phyloP scores from a whole-genome alignment of 1,140 invertebrate genomes.

The Tetramorium parvispinum region DNA sequence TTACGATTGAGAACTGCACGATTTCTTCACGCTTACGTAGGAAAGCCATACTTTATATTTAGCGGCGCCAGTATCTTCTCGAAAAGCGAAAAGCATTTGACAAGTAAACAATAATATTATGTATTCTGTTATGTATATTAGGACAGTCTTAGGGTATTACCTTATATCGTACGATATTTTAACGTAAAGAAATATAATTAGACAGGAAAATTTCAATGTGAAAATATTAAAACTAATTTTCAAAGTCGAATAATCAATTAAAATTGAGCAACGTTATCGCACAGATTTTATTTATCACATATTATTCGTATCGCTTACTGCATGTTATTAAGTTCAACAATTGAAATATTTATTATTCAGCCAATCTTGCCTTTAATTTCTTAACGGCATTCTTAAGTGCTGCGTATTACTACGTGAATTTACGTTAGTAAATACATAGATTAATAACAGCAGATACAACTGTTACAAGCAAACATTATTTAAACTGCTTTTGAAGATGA shows the following conservation, averaged over 20 bases:
- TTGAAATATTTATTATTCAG: not conserved
- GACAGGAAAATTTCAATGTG: not conserved
- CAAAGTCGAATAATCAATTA: not conserved
- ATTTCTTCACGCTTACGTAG: conserved; percentile 32
- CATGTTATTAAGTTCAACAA: not conserved
- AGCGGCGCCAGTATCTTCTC: not conserved
- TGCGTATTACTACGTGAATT: not conserved
- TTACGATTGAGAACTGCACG: conserved; percentile 62
- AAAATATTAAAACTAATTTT: not conserved
- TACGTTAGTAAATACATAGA: not conserved
- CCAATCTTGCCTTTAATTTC: not conserved
- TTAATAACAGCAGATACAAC: not conserved
- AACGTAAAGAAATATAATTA: not conserved
- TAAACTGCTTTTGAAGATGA: not conserved
- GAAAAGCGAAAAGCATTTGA: not conserved
- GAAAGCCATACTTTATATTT: not conserved
- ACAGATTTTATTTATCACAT: not conserved
- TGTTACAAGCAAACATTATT: not conserved
- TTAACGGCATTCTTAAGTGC: not conserved
- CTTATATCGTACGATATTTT: not conserved
- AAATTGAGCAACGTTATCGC: not conserved
- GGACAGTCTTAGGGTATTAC: too few species aligned
- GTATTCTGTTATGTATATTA: not conserved
- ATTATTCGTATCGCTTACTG: not conserved
- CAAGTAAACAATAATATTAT: not conserved